Base-by-base conservation (phyloP, 2,113 vertebrate genomes). In the Spizaetus ornatus region DNA sequence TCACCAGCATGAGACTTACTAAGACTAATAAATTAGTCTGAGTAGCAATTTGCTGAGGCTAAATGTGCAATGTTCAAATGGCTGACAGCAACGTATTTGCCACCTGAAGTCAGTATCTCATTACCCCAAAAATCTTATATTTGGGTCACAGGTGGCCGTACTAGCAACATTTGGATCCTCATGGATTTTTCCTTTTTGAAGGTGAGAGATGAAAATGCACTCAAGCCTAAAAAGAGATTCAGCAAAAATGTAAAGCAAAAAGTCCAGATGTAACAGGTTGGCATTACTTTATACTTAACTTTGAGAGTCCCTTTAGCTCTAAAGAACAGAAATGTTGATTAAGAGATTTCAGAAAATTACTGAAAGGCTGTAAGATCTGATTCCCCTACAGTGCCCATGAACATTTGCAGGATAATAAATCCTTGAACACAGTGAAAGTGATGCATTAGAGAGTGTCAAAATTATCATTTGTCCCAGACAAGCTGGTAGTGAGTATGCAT, bases 391-490 rank as follows among this genome's bases (percentile, higher is more conserved):
- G 29, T 82, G 70, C 31, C 80, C 11, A 3, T 61, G 80, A 62
- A 65, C 53, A 91, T 96, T 86, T 72, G 36, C 55, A 74, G 62
- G 61, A 73, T 74, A 97, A 96, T 93, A 96, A 97, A 95, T 95
- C 61, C 55, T 88, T 93, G 94, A 89, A 55, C 43, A 63, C 29
- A 86, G 59, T 88, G 81, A 96, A 97, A 95, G 63, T 90, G 73
- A 93, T 96, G 79, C 80, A 95, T 96, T 96, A 90, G 53, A 88
- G 52, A 71, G 62, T 91, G 56, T 95, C 95, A 97, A 80, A 94
- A 97, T 95, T 97, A 96, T 94, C 87, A 97, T 96, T 96, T 97
- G 78, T 96, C 63, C 92, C 82, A 97, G 87, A 96, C 93, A 97
- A 95, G 61, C 82, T 95, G 73, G 85, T 82, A 93, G 85, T 94